Evolutionary conservation across 2,888 invertebrate genomes (phyloP).

Genomic region (Eucriotettix oculatus): DNA sequence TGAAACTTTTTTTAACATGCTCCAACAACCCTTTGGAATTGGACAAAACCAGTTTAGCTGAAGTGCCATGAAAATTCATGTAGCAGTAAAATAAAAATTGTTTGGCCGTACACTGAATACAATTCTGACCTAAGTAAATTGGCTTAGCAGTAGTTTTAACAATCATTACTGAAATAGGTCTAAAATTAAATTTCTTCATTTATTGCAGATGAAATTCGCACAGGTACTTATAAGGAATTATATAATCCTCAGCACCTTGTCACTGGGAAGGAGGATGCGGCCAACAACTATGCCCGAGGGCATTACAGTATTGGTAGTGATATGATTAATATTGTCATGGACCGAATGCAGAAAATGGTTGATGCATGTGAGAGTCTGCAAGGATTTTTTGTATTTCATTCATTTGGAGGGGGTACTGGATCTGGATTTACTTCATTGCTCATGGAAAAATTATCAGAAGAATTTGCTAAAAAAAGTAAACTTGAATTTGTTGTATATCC

Average conservation of each 20-base stretch:
- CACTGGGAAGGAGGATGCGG: constrained; percentile 79
- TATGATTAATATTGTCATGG: constrained; percentile 53
- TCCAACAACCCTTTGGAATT: no score
- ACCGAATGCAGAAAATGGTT: constrained; percentile 52
- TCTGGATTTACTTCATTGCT: constrained; percentile 77
- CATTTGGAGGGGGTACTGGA: constrained; percentile 72
- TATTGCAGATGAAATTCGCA: constrained; percentile 43
- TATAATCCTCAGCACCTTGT: constrained; percentile 79
- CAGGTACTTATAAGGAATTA: constrained; percentile 53
- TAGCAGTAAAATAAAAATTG: no score
- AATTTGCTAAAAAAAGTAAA: constrained; percentile 76
- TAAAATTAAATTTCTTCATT: background rate
- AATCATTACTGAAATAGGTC: no score
- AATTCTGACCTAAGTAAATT: no score
- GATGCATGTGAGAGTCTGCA: constrained; percentile 66
- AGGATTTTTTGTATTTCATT: constrained; percentile 80
- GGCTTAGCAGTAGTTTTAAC: no score
- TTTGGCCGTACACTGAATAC: no score
- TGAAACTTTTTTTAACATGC: no score
- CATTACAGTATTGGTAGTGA: constrained; percentile 68
- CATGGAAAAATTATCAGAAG: constrained; percentile 67
- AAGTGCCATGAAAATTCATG: no score
- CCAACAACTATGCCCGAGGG: constrained; percentile 78
- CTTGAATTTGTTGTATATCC: constrained; percentile 79
- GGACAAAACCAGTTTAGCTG: no score